Conservation (phyloP, 2,113 vertebrate genomes). For the Vidua macroura region DNA sequence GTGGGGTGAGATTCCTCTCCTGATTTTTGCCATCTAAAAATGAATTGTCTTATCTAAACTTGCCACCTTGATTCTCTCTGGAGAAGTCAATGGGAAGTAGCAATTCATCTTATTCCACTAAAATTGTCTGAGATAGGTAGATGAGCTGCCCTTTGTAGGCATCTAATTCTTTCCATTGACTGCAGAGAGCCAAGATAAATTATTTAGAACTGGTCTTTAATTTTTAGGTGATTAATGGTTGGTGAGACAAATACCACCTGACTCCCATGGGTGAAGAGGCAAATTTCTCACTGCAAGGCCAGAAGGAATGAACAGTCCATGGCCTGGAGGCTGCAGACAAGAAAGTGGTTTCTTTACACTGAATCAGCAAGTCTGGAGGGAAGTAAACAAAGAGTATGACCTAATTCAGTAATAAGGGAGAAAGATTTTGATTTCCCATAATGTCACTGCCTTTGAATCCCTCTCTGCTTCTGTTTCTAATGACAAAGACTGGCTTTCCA, state of each 20-base stretch:
- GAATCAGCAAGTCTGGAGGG: not conserved
- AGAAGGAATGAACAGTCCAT: not conserved
- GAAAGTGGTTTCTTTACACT: not conserved
- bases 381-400: not conserved
- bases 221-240: slow-evolving; percentile 35
- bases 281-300: not conserved
- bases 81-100: slow-evolving; percentile 1
- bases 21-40: slow-evolving; percentile 26
- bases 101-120: slow-evolving; percentile 40
- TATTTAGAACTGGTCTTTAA: slow-evolving; percentile 22
- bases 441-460: not conserved
- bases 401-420: not conserved
- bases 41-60: slow-evolving; percentile 43
- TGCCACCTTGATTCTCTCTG: slow-evolving; percentile 13
- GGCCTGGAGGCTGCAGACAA: not conserved
- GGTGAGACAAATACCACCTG: not conserved
- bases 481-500: not conserved
- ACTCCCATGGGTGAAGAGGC: not conserved
- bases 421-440: not conserved
- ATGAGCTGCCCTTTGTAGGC: not conserved
- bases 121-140: not conserved
- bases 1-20: slow-evolving; percentile 33
- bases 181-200: slow-evolving; percentile 17
- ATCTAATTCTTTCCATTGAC: not conserved
- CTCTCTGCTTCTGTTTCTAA: not conserved